These are phyloP conservation scores for Paguma larvata DNA, from an alignment of 2,797 vertebrate species.

Conservation along the genomic window DNA sequence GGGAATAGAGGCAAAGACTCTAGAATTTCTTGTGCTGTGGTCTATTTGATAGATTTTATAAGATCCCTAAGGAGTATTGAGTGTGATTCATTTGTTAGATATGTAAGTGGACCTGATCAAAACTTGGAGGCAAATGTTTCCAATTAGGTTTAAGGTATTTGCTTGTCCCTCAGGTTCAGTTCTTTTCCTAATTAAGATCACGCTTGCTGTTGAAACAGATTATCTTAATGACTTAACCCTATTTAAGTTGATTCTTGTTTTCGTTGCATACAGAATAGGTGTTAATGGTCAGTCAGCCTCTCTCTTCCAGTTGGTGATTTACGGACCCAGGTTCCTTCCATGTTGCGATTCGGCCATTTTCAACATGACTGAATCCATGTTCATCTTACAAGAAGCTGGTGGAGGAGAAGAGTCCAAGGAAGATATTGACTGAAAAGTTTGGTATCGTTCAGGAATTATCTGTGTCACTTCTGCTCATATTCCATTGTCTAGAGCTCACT, in stretches of 20 bases:
- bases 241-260: slow-evolving; percentile 58
- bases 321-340: neutral
- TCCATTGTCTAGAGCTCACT: slow-evolving; percentile 5
- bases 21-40: neutral
- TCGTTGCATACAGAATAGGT: slow-evolving; percentile 30
- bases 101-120: neutral
- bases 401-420: neutral
- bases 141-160: slow-evolving; percentile 56
- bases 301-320: neutral
- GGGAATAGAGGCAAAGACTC: neutral
- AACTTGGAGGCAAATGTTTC: slow-evolving; percentile 43
- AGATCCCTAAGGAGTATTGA: neutral
- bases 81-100: slow-evolving; percentile 34
- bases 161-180: neutral
- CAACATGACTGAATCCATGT: neutral
- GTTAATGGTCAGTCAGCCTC: slow-evolving; percentile 25
- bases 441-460: neutral
- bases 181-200: slow-evolving; percentile 38
- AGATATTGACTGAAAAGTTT: slow-evolving; percentile 8
- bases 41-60: slow-evolving; percentile 27
- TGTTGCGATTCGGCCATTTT: slow-evolving; percentile 33
- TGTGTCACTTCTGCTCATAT: slow-evolving; percentile 33
- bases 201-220: slow-evolving; percentile 29
- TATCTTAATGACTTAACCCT: neutral
- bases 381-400: slow-evolving; percentile 8